A percentile compares a stretch with the other conserved stretches of the same genome.
Evolutionary conservation across 1,140 invertebrate species (phyloP).

Genomic region (Drosophila orena): DNA sequence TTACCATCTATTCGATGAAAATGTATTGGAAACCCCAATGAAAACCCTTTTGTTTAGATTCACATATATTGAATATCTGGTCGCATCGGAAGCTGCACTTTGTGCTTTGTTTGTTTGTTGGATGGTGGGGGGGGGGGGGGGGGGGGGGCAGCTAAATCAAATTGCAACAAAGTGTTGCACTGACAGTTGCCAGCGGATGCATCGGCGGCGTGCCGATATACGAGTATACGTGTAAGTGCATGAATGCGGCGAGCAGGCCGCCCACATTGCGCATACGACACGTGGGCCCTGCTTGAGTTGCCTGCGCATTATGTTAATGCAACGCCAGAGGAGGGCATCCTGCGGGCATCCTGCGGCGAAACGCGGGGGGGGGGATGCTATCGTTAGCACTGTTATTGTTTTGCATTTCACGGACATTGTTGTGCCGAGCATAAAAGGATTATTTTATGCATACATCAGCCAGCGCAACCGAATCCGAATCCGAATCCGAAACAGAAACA

Average conservation of each 20-base stretch:
- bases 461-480: slow-evolving; percentile 19
- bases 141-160: slow-evolving; percentile 55
- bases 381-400: slow-evolving; percentile 79
- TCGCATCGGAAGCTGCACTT: slow-evolving; percentile 16
- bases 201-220: slow-evolving; percentile 24
- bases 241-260: slow-evolving; percentile 13
- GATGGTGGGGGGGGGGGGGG: no score
- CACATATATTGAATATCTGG: not conserved
- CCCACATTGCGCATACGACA: slow-evolving; percentile 76
- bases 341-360: not conserved
- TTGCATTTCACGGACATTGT: slow-evolving; percentile 84
- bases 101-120: slow-evolving; percentile 19
- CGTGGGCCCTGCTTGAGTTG: slow-evolving; percentile 69
- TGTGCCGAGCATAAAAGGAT: slow-evolving; percentile 79
- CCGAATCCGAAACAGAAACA: slow-evolving; percentile 37
- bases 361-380: slow-evolving; percentile 22
- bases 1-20: no score
- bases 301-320: slow-evolving; percentile 82
- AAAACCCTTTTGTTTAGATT: not conserved
- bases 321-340: slow-evolving; percentile 13
- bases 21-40: no score
- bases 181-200: slow-evolving; percentile 30
- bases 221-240: not conserved
- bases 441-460: slow-evolving; percentile 83
- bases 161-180: slow-evolving; percentile 48